These are phyloP conservation scores for Neopipo cinnamomea DNA, from an alignment of 2,113 vertebrate species.

Conservation along the genomic window DNA sequence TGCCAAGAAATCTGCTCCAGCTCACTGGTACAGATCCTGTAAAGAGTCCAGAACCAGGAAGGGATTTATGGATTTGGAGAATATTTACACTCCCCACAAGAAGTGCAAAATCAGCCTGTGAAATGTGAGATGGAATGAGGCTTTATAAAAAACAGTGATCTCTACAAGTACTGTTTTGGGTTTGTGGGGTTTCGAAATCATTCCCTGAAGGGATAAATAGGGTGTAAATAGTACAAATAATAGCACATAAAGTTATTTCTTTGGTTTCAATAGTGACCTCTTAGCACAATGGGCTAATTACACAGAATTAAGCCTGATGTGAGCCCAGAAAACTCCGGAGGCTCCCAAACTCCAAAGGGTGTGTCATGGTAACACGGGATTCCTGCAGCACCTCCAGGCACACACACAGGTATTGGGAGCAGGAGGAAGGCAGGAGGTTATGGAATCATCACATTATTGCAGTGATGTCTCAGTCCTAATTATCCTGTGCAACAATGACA, in stretches of 20 bases:
- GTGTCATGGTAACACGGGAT: fast-evolving
- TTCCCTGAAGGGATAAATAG: neutral
- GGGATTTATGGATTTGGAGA: neutral
- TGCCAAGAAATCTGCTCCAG: neutral
- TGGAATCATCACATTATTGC: neutral
- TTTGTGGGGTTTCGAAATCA: neutral
- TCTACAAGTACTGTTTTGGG: neutral
- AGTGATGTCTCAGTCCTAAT: fast-evolving
- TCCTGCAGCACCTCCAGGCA: neutral
- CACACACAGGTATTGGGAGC: neutral
- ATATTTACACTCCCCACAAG: neutral
- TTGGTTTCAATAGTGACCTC: neutral
- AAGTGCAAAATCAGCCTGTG: neutral
- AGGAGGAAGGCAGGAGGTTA: neutral
- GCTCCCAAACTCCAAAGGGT: neutral
- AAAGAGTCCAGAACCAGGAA: neutral
- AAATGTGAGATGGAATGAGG: fast-evolving
- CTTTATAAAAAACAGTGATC: neutral
- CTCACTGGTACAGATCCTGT: neutral
- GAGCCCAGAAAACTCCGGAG: neutral
- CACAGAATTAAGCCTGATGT: fast-evolving
- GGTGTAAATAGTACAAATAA: neutral
- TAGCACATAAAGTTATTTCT: neutral
- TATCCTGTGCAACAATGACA: fast-evolving
- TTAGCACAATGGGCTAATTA: neutral